Base-by-base conservation (phyloP, 2,888 invertebrate species). In the Crocallis elinguaria region DNA sequence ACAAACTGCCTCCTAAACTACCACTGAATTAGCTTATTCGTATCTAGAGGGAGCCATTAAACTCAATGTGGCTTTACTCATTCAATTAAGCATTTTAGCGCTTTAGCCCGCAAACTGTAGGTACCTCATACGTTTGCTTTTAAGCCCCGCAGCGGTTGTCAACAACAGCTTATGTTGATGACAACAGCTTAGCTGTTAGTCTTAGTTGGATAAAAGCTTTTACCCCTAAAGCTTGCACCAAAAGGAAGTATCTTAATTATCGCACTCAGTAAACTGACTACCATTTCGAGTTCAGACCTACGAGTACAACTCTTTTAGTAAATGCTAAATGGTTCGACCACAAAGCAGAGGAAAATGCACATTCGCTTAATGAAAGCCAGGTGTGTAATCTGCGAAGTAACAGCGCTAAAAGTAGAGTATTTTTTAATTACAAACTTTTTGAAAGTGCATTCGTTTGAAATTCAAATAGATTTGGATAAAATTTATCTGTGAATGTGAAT, bases 61-160 rank as follows among this genome's bases (percentile, higher is more conserved):
- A 13, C 23, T 23, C 9, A 30, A 37, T 43, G 37, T 25, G 29
- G 36, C 12, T 49, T 36, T 7, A 30, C 19, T 32, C 16, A 49
- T 49, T 43, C 42, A 37, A 49, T 43, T 43, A 43, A 36, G 43
- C 13, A 23, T 36, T 41, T 39, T 17, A 37, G 37, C 38, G 29
- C 42, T 27, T 36, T 42, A 21, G 6, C 13, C 11, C 30, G 13
- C 30, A 17, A 11, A 33, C 23, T 23, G 1, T 9, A 29, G 9
- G 14, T 16, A 13, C 33, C 6, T 21, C 48, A 36, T 41, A 35
- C 21, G 12, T 27, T 33, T 32, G 25, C 27, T 3, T 23, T 35
- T 23, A 48, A 48, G 11, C 38, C 11, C 14, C 38, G 19, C 30
- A 30, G 36, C 17, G 29, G 29, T 42, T 41, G 29, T 49, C 29